These are phyloP conservation scores for Porites lutea DNA, from an alignment of 64 coral and sea anemone genomes.

Conservation along the genomic window DNA sequence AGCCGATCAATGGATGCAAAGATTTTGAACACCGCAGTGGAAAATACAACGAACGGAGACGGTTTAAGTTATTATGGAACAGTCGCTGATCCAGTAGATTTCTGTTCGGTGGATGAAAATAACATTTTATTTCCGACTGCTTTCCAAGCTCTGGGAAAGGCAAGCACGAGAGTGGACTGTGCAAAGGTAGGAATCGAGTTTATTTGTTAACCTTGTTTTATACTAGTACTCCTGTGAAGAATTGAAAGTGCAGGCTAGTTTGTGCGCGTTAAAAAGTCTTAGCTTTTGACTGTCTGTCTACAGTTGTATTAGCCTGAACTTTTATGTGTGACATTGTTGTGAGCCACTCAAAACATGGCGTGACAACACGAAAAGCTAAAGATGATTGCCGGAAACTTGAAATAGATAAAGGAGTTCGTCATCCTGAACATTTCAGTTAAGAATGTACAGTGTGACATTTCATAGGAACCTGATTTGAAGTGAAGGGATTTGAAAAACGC, in stretches of 20 bases:
- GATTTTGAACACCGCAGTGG: slow-evolving; percentile 54
- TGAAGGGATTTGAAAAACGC: background rate
- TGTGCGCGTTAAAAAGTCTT: background rate
- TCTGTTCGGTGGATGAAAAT: slow-evolving; percentile 37
- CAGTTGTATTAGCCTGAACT: background rate
- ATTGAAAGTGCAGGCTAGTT: background rate
- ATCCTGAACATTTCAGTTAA: background rate
- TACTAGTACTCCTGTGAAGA: no score
- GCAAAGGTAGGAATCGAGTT: slow-evolving; percentile 48
- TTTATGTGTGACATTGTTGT: background rate
- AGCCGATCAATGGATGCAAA: background rate
- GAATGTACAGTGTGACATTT: background rate
- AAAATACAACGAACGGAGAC: slow-evolving; percentile 38
- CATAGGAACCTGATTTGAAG: background rate
- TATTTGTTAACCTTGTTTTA: no score
- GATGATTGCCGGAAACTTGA: background rate
- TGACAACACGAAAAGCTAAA: background rate
- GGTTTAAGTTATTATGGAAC: slow-evolving; percentile 16
- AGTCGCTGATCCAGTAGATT: slow-evolving; percentile 22
- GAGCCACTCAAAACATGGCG: background rate
- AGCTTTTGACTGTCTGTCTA: background rate
- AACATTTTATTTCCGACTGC: slow-evolving; percentile 33
- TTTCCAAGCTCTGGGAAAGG: slow-evolving; percentile 25
- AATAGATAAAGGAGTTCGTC: background rate
- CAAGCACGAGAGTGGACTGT: slow-evolving; percentile 16